A percentile compares a stretch with the other conserved stretches of the same genome.
Evolutionary conservation across 37 sponge, comb jelly and placozoan species (phyloP).

Genomic region (Crambe crambe): DNA sequence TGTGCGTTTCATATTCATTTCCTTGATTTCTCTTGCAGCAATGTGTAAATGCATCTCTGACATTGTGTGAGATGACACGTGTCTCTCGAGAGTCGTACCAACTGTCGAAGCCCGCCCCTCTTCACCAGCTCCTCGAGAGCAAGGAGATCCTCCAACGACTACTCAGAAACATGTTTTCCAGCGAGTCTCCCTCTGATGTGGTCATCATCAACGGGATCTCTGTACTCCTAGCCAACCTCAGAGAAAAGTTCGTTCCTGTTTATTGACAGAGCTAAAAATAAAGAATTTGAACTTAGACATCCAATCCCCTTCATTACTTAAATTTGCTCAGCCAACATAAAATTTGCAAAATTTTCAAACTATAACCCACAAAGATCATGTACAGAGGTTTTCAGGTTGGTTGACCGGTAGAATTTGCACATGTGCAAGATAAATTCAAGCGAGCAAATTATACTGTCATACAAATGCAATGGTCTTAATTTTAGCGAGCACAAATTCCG

Average conservation of each 20-base stretch:
- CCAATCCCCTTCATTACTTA: no score
- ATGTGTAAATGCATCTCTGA: conserved; percentile 78
- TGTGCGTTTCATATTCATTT: background rate
- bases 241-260: background rate
- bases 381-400: no score
- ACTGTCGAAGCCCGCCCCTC: conserved; percentile 60
- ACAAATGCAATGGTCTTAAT: no score
- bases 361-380: no score
- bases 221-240: conserved; percentile 52
- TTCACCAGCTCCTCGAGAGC: conserved; percentile 60
- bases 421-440: no score
- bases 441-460: no score
- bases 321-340: no score
- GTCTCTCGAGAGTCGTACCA: conserved; percentile 65
- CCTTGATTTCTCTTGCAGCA: conserved; percentile 27
- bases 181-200: conserved; percentile 35
- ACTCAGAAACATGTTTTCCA: conserved; percentile 65
- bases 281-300: no score
- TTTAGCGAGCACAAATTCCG: no score
- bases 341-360: no score
- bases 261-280: no score
- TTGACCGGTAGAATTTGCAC: no score
- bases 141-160: conserved; percentile 55
- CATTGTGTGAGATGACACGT: conserved; percentile 79
- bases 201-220: conserved; percentile 65